A percentile compares a stretch with the other conserved stretches of the same genome.
phyloP scores from a whole-genome alignment of 2,888 invertebrate genomes.

The Trissolcus japonicus region DNA sequence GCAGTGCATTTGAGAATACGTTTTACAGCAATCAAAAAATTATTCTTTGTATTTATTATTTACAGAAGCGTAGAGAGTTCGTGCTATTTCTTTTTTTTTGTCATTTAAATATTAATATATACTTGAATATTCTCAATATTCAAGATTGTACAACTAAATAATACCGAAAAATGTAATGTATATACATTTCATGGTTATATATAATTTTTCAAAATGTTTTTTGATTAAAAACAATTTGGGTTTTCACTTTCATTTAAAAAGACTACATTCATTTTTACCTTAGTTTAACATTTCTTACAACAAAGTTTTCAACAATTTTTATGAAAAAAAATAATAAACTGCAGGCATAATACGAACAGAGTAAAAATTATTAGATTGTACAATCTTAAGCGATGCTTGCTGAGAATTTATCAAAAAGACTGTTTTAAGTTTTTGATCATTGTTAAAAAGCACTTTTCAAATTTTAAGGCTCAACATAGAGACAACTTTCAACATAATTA shows the following conservation, averaged over 20 bases:
- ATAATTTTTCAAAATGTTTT: no score
- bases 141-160: slow-evolving; percentile 15
- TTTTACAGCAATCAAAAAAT: slow-evolving; percentile 24
- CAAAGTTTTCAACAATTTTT: no score
- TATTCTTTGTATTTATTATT: slow-evolving; percentile 36
- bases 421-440: slow-evolving; percentile 2
- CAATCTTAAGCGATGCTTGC: slow-evolving; percentile 16
- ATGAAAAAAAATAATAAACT: no score
- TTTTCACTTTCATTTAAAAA: no score
- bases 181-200: not conserved
- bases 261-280: no score
- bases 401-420: slow-evolving; percentile 22
- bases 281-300: no score
- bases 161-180: not conserved
- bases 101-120: slow-evolving; percentile 16
- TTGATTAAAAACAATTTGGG: no score
- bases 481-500: not conserved
- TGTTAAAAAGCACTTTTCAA: slow-evolving; percentile 1
- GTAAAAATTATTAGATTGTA: no score
- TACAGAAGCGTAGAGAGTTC: slow-evolving; percentile 31
- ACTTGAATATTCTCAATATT: slow-evolving; percentile 9
- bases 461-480: not conserved
- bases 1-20: slow-evolving; percentile 22
- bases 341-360: no score
- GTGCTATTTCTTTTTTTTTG: not conserved